Evolutionary conservation across 2,888 invertebrate genomes (phyloP), one percentile per base, ranked within the genome.

Genomic region (Patella depressa): DNA sequence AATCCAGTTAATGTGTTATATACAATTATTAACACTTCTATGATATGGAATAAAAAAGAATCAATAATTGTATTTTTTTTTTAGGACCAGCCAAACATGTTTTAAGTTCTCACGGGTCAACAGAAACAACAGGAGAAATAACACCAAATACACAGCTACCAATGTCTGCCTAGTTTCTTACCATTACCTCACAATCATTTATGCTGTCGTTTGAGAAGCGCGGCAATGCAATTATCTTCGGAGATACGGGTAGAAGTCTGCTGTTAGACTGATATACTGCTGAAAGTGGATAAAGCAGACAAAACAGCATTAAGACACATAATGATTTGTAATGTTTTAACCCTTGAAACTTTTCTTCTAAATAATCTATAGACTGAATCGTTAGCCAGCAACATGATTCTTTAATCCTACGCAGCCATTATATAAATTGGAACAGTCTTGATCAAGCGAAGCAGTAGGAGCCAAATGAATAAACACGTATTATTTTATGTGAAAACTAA

Each of bases 111-210:
- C 83, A 81, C 45, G 82, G 82, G 34, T 81, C 85, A 73, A 84
- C 85, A 12, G 89, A 88, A 57, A 85, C 85, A 77, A 91, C 90
- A 78, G 92, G 91, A 11, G 92, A 91, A 79, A 89, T 91, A 19
- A 92, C 91, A 14, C 92, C 92, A 34, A 91, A 91, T 81, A 91
- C 92, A 14, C 87, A 89, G n/a, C 88, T 86, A 3, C 89, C 89
- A 19, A 88, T 89, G 73, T 85, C 86, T 73, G 85, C 86, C 14
- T 86, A 83, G 76, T 75, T 34, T 53, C 15, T 72, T 65, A 19
- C 19, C 24, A 24, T 65, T 65, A 65, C 65, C 65, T 65, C 65
- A 65, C 65, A 65, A 65, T 24, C 24, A 19, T 24, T 65, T 65
- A 65, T 65, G 59, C 75, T 24, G 17, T 55, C 71, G 70, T 78